Evolutionary conservation across 2,888 invertebrate genomes (phyloP), one percentile per base, ranked within the genome.

Genomic region (Amaurobius ferox): DNA sequence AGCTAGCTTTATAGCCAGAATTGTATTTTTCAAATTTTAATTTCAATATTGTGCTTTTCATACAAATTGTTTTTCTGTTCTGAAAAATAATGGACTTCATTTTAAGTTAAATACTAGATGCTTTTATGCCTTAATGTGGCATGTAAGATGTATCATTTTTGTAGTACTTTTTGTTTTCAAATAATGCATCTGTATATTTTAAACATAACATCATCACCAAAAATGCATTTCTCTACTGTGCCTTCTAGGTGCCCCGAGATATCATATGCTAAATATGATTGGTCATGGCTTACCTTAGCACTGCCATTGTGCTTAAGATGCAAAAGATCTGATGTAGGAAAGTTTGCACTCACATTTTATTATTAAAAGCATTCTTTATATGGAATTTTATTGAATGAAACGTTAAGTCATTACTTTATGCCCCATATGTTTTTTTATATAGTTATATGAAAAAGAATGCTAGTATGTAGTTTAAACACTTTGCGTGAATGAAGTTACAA

Each of bases 151-250:
- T 16, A 55, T 55, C 55, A 30, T 32, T 32, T 66, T 32, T 35
- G 11, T 3, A 32, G 32, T 66, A n/a, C 28, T 39, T 66, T 66
- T 40, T 68, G n/a, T 68, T 28, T 40, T 68, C 28, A 40, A 68
- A 26, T 39, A 23, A 26, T 35, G 68, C 40, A 40, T 26, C 13
- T 68, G 39, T 68, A 68, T 80, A 73, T 73, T 80, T 73, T 67
- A 32, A 73, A 62, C 61, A 66, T 67, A 66, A 73, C 80, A 80
- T 80, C 55, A 73, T 80, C 70, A 80, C 61, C 67, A 66, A 55
- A 70, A 70, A 61, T 44, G 70, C 76, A 81, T 81, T 61, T 72
- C 67, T 77, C 48, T 66, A 66, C 64, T 72, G 85, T 85, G 85
- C 85, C 85, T 85, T 73, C 67, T 40, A 71, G 67, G 85, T 72